Conservation (phyloP, 1,140 invertebrate genomes). For the Orchestia grillus region DNA sequence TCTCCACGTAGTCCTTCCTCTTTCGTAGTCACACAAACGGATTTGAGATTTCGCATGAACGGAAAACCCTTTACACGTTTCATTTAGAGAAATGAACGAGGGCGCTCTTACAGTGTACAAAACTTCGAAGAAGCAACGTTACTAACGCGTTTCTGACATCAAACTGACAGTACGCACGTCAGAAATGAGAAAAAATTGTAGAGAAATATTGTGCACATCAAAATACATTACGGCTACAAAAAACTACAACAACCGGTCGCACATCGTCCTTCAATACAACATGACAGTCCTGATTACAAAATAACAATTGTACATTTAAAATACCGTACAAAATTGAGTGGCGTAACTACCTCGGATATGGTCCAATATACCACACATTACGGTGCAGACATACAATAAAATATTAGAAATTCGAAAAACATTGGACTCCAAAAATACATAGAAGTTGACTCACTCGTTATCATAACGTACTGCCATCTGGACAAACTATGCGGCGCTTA, state of each 20-base stretch:
- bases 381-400: neutral
- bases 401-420: neutral
- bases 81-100: neutral
- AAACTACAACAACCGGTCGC: neutral
- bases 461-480: neutral
- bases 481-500: neutral
- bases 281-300: neutral
- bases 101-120: neutral
- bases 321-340: neutral
- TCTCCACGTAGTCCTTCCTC: too few relatives aligned
- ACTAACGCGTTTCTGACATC: neutral
- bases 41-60: neutral
- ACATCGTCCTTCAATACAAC: neutral
- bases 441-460: neutral
- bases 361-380: neutral
- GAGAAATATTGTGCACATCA: neutral
- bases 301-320: neutral
- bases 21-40: neutral
- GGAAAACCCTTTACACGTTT: neutral
- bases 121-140: neutral
- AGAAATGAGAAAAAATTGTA: neutral
- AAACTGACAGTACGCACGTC: neutral
- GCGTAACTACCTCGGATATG: neutral
- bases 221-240: neutral
- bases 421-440: neutral